Base-by-base conservation (phyloP, 2,113 vertebrate genomes). In the Hypocryptadius cinnamomeus region DNA sequence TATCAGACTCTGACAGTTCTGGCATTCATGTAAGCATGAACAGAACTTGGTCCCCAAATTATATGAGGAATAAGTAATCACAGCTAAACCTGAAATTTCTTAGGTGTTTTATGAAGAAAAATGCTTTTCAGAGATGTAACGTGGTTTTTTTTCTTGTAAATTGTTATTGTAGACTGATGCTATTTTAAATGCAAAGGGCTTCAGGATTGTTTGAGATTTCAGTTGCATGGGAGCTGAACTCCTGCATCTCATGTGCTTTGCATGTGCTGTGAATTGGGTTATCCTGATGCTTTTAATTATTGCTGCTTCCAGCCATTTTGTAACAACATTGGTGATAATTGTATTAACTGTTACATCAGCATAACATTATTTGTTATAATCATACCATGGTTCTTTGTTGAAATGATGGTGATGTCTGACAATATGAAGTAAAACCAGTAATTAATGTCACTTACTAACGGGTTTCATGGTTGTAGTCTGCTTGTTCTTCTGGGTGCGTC, bases 401-500 rank as follows among this genome's bases (percentile, higher is more conserved):
- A 96, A 96, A 90, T 84, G 30, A 74, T 94, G 74, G 71, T 71
- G 76, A 91, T 96, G 63, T 87, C 89, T 97, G 94, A 93, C 72
- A 88, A 20, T 91, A 89, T 79, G 74, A 93, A 92, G 92, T 97
- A 96, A 96, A 97, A 50, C 78, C 74, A 92, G 92, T 61, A 94
- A 96, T 97, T 97, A 97, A 96, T 97, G 95, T 97, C 97, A 96
- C 92, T 40, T 96, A 96, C 97, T 98, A 97, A 98, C 68, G 15
- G 73, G 94, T 97, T 96, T 91, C 79, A 91, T 64, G 65, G 48
- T 45, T 96, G 85, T 89, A 96, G 78, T 92, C 84, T 96, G 93
- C 96, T 97, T 96, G 83, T 95, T 95, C 35, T 85, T 95, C 85
- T 93, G 91, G 96, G 85, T 95, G 78, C 74, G 30, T 87, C 94